phyloP scores from a whole-genome alignment of 2,113 vertebrate genomes.

The Oncorhynchus kisutch region DNA sequence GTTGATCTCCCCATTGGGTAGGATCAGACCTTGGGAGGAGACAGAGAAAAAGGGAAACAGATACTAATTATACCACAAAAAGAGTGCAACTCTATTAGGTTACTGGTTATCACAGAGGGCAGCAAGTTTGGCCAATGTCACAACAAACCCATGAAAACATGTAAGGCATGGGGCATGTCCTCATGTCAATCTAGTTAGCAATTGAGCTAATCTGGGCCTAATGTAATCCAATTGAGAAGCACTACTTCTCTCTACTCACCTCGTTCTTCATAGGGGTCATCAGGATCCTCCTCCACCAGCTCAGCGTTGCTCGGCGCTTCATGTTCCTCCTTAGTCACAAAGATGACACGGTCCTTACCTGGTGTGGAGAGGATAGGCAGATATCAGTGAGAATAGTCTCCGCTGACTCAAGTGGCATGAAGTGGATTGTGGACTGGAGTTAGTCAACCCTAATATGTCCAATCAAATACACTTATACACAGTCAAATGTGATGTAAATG shows the following conservation, averaged over 20 bases:
- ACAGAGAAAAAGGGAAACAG: not conserved
- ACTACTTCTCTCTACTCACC: conserved; percentile 63
- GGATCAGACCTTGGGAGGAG: conserved; percentile 82
- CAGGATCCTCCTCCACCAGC: conserved; percentile 91
- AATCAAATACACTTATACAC: not conserved
- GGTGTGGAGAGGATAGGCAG: not conserved
- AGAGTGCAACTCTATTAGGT: not conserved
- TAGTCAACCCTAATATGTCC: not conserved
- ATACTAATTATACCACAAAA: no score
- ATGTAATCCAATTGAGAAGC: not conserved
- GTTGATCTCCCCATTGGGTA: conserved; percentile 94
- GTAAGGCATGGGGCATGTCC: not conserved
- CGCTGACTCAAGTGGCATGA: not conserved
- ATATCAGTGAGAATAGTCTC: not conserved
- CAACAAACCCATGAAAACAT: not conserved
- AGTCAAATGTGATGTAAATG: no score
- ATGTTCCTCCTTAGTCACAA: conserved; percentile 86
- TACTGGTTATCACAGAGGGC: not conserved
- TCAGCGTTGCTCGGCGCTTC: conserved; percentile 94
- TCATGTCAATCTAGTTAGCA: not conserved
- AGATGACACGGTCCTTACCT: conserved; percentile 80
- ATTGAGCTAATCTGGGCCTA: no score
- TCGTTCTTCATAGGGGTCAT: conserved; percentile 91
- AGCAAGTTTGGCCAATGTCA: not conserved
- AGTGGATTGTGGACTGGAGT: no score